Evolutionary conservation across 2,797 vertebrate genomes (phyloP).

Genomic region (Zalophus californianus): DNA sequence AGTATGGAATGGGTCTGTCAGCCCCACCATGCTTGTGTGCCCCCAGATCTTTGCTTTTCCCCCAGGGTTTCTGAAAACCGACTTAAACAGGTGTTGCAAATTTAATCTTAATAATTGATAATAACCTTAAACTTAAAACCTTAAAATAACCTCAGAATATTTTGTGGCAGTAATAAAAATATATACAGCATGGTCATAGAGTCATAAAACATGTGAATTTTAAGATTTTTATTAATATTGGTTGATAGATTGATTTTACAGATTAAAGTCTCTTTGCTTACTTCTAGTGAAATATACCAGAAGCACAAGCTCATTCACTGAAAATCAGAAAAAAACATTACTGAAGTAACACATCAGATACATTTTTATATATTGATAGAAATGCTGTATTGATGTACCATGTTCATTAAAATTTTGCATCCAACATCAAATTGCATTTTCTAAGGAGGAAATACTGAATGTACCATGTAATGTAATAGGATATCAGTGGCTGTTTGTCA

Average conservation of each 20-base stretch:
- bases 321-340: not conserved
- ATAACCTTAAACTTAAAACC: not conserved
- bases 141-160: not conserved
- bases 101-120: not conserved
- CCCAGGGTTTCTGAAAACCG: not conserved
- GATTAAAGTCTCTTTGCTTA: not conserved
- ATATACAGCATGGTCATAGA: not conserved
- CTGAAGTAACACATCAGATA: not conserved
- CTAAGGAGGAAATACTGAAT: not conserved
- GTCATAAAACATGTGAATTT: not conserved
- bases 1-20: not conserved
- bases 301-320: not conserved
- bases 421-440: not conserved
- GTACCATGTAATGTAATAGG: not conserved
- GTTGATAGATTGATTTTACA: not conserved
- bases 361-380: not conserved
- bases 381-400: not conserved
- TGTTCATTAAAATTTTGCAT: not conserved
- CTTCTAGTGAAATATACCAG: not conserved
- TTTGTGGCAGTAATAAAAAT: not conserved
- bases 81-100: not conserved
- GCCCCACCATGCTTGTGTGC: accelerated
- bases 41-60: no score
- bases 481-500: not conserved
- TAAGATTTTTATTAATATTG: not conserved